A percentile compares a stretch with the other conserved stretches of the same genome.
Conservation (phyloP, 2,888 invertebrate species). For the Celastrina argiolus region DNA sequence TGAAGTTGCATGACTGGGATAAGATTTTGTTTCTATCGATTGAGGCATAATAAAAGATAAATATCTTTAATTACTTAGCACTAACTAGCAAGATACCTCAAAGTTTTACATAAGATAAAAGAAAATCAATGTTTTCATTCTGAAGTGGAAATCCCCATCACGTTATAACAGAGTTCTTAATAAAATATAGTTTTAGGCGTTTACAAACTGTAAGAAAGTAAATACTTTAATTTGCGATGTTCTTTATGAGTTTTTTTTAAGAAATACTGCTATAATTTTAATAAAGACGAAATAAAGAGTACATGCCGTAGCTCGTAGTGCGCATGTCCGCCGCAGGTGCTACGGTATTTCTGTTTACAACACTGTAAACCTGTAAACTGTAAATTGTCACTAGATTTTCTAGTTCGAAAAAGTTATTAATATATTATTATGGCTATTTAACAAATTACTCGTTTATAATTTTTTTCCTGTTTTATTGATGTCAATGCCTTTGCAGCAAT, state of each 20-base stretch:
- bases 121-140: slow-evolving; percentile 28
- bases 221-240: not conserved
- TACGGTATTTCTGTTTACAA: slow-evolving; percentile 37
- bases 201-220: not conserved
- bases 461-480: too few relatives aligned
- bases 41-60: not conserved
- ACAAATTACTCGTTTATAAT: not conserved
- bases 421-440: not conserved
- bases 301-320: slow-evolving; percentile 26
- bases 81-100: not conserved
- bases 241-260: not conserved
- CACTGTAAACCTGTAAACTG: slow-evolving; percentile 12
- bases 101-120: not conserved
- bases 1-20: not conserved
- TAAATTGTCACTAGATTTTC: not conserved
- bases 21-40: not conserved
- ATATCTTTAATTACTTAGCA: not conserved
- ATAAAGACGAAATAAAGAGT: not conserved
- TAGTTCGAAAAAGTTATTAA: not conserved
- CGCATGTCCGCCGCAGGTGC: slow-evolving; percentile 38
- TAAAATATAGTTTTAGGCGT: not conserved
- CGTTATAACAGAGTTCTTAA: not conserved
- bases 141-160: not conserved
- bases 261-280: not conserved
- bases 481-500: too few relatives aligned